Base-by-base conservation (phyloP, 2,797 vertebrate genomes). In the Jordanella pulchra region DNA sequence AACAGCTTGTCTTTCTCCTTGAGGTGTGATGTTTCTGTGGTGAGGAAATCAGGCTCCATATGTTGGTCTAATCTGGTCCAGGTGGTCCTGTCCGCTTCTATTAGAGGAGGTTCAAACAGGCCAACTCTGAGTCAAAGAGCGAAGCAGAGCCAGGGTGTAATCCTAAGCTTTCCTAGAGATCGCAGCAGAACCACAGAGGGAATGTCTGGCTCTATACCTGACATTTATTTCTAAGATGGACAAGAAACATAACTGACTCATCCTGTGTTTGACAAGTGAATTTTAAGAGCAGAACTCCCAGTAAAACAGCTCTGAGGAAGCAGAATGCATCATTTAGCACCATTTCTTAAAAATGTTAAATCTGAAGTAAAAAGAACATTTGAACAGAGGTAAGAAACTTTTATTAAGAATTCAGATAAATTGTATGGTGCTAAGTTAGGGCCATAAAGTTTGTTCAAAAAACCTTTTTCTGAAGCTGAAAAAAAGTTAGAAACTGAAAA, bases 1-100 rank as follows among this genome's bases (percentile, higher is more conserved):
- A 67, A 75, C 69, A 58, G 75, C 73, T 71, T n/a, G 50, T 56
- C 13, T 12, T 65, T 58, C 66, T 72, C n/a, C 50, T 65, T 15
- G 23, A 71, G 72, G 56, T 56, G 67, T 71, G 56, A 84, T 23
- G 71, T 17, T 9, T 75, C 47, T 4, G 35, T n/a, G 50, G 48
- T 21, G 30, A 74, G 71, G 73, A 73, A 77, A 83, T 79, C 84
- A 75, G 67, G 77, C 88, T 77, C 90, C 91, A 92, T 93, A 82
- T 94, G 87, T 76, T 64, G 71, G 17, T 58, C 48, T 92, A 93
- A 93, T 93, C 91, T 83, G 27, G 82, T 71, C 90, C 92, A 94
- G 93, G 90, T 93, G 93, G 91, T 91, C 85, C 86, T 91, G 93
- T 92, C 93, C 70, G 70, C 72, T 90, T 83, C 79, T 18, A 91